phyloP scores from a whole-genome alignment of 2,113 vertebrate species.

The Lasiurus borealis region DNA sequence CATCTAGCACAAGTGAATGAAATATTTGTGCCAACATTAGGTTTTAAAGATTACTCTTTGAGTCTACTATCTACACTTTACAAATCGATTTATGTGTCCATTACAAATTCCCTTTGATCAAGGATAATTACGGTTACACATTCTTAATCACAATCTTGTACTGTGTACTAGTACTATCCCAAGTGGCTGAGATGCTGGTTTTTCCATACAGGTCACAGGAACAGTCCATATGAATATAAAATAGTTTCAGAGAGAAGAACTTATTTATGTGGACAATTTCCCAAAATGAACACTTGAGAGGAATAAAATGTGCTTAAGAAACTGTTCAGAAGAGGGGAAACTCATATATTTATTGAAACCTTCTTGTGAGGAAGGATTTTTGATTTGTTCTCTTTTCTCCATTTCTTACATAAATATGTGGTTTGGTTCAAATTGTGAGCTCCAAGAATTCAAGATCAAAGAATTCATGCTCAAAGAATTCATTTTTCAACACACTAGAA shows the following conservation, averaged over 20 bases:
- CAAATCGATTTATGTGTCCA: not conserved
- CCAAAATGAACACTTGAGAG: constrained; percentile 80
- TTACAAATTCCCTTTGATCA: constrained; percentile 50
- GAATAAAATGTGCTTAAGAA: constrained; percentile 75
- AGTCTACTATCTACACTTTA: constrained; percentile 35
- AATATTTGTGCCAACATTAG: not conserved
- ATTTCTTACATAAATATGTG: constrained; percentile 43
- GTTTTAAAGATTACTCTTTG: constrained; percentile 14
- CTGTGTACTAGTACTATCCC: not conserved
- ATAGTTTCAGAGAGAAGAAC: constrained; percentile 68
- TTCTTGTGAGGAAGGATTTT: constrained; percentile 67
- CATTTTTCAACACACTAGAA: not conserved
- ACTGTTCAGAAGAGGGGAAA: constrained; percentile 75
- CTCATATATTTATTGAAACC: constrained; percentile 32
- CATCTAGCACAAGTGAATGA: constrained; percentile 82
- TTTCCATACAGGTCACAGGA: constrained; percentile 65
- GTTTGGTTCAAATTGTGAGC: constrained; percentile 7
- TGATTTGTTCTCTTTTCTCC: constrained; percentile 35
- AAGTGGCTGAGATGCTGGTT: not conserved
- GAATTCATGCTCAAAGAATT: constrained; percentile 6
- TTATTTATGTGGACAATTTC: constrained; percentile 77
- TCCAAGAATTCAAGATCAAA: constrained; percentile 30
- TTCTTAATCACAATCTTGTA: not conserved
- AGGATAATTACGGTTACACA: constrained; percentile 15
- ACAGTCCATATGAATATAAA: not conserved